Percentiles rank a stretch among this genome's conserved stretches.
Conservation (phyloP, 2,113 vertebrate genomes). For the Dipodomys spectabilis region DNA sequence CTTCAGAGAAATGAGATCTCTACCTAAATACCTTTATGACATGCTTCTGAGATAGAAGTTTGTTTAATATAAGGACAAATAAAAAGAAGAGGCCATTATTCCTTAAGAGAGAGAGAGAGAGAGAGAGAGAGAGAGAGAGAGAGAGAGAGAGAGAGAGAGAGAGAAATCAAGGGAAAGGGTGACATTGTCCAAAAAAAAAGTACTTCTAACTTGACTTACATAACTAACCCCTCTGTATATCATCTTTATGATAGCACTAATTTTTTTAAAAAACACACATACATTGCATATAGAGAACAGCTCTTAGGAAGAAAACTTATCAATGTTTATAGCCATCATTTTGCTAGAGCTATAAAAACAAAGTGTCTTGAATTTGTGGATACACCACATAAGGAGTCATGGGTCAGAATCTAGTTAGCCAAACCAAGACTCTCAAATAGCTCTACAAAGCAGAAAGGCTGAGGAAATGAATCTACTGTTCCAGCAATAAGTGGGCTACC, state of each 20-base stretch:
- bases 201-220: too few relatives aligned
- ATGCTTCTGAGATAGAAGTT: background rate
- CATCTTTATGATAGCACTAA: too few relatives aligned
- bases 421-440: conserved; percentile 5
- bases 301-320: background rate
- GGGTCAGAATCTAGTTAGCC: background rate
- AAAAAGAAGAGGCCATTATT: background rate
- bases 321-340: background rate
- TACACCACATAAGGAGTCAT: background rate
- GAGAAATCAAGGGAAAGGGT: too few relatives aligned
- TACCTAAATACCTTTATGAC: conserved; percentile 24
- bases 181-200: too few relatives aligned
- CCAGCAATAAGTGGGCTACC: background rate
- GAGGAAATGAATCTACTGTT: background rate
- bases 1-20: background rate
- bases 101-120: background rate
- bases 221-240: too few relatives aligned
- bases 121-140: too few relatives aligned
- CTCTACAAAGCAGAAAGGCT: background rate
- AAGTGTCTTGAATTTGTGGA: background rate
- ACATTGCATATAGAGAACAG: background rate
- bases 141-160: too few relatives aligned
- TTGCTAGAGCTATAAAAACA: background rate
- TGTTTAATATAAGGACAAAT: background rate
- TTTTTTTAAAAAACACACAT: too few relatives aligned